Conservation (phyloP, 2,113 vertebrate species). For the Sula dactylatra region DNA sequence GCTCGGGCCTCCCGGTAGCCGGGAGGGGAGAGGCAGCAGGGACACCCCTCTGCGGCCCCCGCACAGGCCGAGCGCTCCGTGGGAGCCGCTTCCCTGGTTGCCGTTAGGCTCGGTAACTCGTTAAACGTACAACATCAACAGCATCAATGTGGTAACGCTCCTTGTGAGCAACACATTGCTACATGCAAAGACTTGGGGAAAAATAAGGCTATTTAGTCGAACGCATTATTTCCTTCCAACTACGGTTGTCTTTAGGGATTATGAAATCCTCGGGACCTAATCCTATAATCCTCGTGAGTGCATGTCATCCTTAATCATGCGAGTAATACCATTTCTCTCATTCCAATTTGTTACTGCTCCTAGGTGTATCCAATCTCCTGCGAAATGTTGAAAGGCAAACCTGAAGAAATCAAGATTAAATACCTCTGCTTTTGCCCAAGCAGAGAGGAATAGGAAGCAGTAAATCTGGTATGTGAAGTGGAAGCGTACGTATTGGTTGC, state of each 20-base stretch:
- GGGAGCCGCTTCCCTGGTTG: neutral
- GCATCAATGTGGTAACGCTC: fast-evolving
- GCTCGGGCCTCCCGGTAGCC: too few species aligned
- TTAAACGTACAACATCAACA: fast-evolving
- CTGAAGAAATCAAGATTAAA: neutral
- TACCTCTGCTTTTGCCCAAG: neutral
- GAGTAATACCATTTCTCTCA: neutral
- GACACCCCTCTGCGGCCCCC: fast-evolving
- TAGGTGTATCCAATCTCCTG: neutral
- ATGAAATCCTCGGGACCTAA: neutral
- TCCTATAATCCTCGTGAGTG: neutral
- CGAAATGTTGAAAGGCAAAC: neutral
- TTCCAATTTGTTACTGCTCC: neutral
- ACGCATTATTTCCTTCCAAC: neutral
- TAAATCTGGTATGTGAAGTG: neutral
- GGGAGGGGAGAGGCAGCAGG: fast-evolving
- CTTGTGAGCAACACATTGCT: fast-evolving
- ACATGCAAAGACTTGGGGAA: neutral
- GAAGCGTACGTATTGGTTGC: fast-evolving
- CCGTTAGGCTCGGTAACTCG: too few species aligned
- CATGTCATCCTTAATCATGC: neutral
- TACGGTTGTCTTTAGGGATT: neutral
- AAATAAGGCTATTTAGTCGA: neutral
- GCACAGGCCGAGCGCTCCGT: fast-evolving
- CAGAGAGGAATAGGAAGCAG: neutral